Base-by-base conservation (phyloP, 2,797 vertebrate genomes). In the Cynodonichthys magdalenae region DNA sequence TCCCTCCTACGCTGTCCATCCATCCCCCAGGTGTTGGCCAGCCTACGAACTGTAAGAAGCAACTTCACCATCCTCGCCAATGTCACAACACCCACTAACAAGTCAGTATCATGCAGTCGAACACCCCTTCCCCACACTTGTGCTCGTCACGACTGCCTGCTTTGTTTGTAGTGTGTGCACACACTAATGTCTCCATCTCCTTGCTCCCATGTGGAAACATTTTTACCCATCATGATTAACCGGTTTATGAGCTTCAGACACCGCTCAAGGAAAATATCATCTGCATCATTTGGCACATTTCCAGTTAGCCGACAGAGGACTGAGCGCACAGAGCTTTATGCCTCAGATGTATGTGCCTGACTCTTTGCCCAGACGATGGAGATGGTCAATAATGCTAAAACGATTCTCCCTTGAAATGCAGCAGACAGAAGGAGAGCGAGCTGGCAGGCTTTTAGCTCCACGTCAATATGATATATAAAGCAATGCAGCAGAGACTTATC, bases 51-150 rank as follows among this genome's bases (percentile, higher is more conserved):
- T 49, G 95, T 98, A 83, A 95, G 96, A 90, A 97, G 94, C 92
- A 97, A 97, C 93, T 97, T 97, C 88, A 96, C 96, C 79, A 95
- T 97, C 90, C 94, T 98, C 87, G 94, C 96, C 90, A 97, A 96
- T 80, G 94, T 96, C 82, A 94, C 94, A 68, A 93, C 95, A 67
- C 93, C 96, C 87, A 95, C 95, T 80, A 95, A 94, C 94, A 96
- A 94, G 96, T 97, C 92, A 95, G 96, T 95, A 89, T 84, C 83
- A 87, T 82, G 66, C 75, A 74, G 79, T 82, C 80, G 74, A 29
- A 77, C 79, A 61, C 63, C 80, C 80, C 77, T 49, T 52, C 69
- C 71, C 62, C 59, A 55, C 53, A 66, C 57, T 66, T 69, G 52
- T 68, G 60, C 69, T 82, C 58, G 20, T 77, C 83, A 81, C 70